Conservation (phyloP, 2,797 vertebrate species). For the Poecilia gillii region DNA sequence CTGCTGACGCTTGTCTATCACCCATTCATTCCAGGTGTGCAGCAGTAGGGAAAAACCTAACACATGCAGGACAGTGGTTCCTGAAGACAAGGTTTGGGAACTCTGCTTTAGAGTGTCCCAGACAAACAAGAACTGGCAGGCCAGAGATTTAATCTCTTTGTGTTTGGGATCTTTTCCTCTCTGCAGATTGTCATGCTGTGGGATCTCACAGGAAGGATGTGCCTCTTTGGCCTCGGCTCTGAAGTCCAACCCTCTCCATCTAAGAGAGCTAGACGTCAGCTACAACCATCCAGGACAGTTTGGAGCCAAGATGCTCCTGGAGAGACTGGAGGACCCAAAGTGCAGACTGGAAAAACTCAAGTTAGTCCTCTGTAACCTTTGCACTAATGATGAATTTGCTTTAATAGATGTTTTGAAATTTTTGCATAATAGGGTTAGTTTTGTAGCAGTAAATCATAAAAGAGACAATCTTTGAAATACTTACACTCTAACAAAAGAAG, state of each 20-base stretch:
- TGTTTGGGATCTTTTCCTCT: background rate
- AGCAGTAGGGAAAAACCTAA: too few relatives aligned
- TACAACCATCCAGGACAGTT: background rate
- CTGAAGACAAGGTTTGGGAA: too few relatives aligned
- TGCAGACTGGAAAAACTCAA: conserved; percentile 12
- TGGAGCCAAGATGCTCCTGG: conserved; percentile 3
- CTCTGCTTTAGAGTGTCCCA: too few relatives aligned
- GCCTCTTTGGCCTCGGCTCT: background rate
- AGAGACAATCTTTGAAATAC: too few relatives aligned
- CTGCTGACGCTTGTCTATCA: too few relatives aligned
- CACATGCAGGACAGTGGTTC: too few relatives aligned
- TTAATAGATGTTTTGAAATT: background rate
- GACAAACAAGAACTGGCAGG: too few relatives aligned
- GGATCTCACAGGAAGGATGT: background rate
- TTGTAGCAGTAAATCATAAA: too few relatives aligned
- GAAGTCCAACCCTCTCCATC: background rate
- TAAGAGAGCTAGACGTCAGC: background rate
- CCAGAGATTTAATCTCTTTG: background rate
- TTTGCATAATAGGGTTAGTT: too few relatives aligned
- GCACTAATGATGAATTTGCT: background rate
- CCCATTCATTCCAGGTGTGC: too few relatives aligned
- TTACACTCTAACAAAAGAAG: too few relatives aligned
- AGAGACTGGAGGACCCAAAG: background rate
- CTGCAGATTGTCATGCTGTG: background rate
- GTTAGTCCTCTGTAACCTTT: background rate